Percentiles rank a stretch among this genome's conserved stretches.
phyloP scores from a whole-genome alignment of 92 coral and sea anemone species.

The Metridium senile region DNA sequence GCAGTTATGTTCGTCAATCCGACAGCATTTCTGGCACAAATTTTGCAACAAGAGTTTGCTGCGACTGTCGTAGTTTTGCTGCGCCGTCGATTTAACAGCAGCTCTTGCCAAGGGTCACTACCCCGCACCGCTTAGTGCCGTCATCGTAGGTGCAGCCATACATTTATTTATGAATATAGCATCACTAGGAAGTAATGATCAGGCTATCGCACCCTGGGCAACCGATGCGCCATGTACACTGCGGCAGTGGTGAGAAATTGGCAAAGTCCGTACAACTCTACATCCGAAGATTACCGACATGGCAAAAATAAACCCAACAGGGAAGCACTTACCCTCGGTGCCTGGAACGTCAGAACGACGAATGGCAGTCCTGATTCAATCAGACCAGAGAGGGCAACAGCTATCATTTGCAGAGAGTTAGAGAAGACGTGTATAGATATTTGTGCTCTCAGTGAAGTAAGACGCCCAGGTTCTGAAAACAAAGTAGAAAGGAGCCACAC shows the following conservation, averaged over 20 bases:
- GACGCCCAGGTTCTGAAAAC: constrained; percentile 29
- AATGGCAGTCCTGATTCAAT: constrained; percentile 18
- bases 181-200: neutral
- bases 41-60: constrained; percentile 12
- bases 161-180: neutral
- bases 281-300: no score
- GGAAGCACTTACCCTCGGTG: constrained; percentile 21
- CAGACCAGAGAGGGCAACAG: constrained; percentile 52
- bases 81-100: constrained; percentile 9
- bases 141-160: constrained; percentile 22
- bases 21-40: neutral
- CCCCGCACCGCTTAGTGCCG: constrained; percentile 33
- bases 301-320: no score
- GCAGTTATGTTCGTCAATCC: neutral
- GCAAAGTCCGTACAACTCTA: constrained; percentile 1
- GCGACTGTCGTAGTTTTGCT: constrained; percentile 3
- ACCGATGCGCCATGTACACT: neutral
- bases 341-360: constrained; percentile 25
- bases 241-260: neutral
- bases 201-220: neutral
- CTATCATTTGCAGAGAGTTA: constrained; percentile 33
- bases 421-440: constrained; percentile 27
- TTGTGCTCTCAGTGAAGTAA: constrained; percentile 38
- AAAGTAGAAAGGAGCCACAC: constrained; percentile 33
- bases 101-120: constrained; percentile 36